Base-by-base conservation (phyloP, 1,140 invertebrate species). In the Odontomachus brunneus region DNA sequence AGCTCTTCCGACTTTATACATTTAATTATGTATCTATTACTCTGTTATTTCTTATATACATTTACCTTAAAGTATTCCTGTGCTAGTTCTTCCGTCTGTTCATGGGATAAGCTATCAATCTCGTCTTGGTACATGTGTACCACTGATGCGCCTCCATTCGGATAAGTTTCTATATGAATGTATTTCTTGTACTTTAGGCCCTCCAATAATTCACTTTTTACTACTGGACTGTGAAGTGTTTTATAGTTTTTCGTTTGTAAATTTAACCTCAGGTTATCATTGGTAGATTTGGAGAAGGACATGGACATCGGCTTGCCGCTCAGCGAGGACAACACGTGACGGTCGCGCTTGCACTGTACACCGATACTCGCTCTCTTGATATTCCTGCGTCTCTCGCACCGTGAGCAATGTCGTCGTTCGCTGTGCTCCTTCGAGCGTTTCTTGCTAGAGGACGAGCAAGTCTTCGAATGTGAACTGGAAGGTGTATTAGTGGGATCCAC, bases 101-200 rank as follows among this genome's bases (percentile, higher is more conserved):
- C 95, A 0, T 94, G 92, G 59, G 95, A 95, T n/a, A 99, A 94
- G 90, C 96, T 95, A 89, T 97, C 96, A 55, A 99, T 96, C 94
- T 99, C 98, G 89, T 98, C 96, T 93, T 99, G 98, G 94, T 99
- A 98, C 91, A 98, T 95, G 94, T 98, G 98, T 49, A 99, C 96
- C 11, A 99, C 96, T 51, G 96, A 96, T 2, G 98, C 99, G 33
- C 98, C 98, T n/a, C 99, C 99, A 95, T 99, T 99, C 0, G 98
- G 96, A 94, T 99, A 98, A 0, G 96, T 97, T 94, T 99, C 98
- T 86, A 99, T 95, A 84, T 97, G 96, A 91, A 98, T 97, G 88
- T 96, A 97, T 81, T 96, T 95, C 63, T 96, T 95, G 91, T 97
- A 97, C 89, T 97, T 97, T 24, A 97, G 91, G 90, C 95, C 94